Evolutionary conservation across 2,888 invertebrate species (phyloP).

Genomic region (Linnaemya vulpina): DNA sequence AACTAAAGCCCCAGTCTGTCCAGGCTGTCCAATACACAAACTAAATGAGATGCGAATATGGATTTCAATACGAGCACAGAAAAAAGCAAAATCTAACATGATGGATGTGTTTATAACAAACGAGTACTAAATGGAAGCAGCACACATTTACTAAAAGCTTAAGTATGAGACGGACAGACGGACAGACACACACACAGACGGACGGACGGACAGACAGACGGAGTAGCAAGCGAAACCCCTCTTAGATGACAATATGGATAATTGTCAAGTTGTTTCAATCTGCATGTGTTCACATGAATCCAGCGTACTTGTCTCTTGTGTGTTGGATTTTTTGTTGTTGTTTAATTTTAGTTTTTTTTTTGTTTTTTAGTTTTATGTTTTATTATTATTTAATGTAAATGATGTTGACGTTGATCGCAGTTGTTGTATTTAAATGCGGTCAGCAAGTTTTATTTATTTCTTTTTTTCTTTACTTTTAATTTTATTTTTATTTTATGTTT

Average conservation of each 20-base stretch:
- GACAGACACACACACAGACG: neutral
- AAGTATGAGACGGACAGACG: conserved; percentile 20
- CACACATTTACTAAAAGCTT: neutral
- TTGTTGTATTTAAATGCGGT: conserved; percentile 74
- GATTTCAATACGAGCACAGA: conserved; percentile 6
- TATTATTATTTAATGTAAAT: conserved; percentile 60
- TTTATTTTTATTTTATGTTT: conserved; percentile 33
- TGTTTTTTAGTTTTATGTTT: conserved; percentile 2
- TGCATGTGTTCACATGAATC: conserved; percentile 47
- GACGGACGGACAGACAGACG: conserved; percentile 12
- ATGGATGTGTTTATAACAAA: conserved; percentile 42
- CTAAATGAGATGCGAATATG: conserved; percentile 38
- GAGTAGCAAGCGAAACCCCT: conserved; percentile 24
- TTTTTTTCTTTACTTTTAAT: conserved; percentile 46
- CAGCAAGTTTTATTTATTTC: conserved; percentile 72
- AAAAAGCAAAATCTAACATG: conserved; percentile 10
- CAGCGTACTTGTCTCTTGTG: conserved; percentile 40
- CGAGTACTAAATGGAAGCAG: neutral
- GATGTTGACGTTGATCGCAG: conserved; percentile 69
- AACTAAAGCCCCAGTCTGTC: conserved; percentile 22
- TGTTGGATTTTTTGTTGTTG: conserved; percentile 31
- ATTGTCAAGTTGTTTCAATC: conserved; percentile 10
- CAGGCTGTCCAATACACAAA: conserved; percentile 3
- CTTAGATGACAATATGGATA: conserved; percentile 45
- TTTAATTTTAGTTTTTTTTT: conserved; percentile 3